Evolutionary conservation across 2,888 invertebrate genomes (phyloP).

Genomic region (Chrysolina oricalcia): DNA sequence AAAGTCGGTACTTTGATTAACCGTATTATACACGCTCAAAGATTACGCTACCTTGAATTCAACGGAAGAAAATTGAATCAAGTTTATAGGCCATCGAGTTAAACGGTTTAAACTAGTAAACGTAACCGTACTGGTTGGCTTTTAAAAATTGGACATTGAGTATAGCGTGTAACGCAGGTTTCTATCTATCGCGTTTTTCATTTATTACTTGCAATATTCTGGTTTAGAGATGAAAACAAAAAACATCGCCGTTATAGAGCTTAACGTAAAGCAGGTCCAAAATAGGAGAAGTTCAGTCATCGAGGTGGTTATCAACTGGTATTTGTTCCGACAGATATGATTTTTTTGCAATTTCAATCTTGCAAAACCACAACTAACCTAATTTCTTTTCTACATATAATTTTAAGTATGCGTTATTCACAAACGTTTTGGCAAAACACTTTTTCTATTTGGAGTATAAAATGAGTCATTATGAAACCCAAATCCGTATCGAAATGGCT

Average conservation of each 20-base stretch:
- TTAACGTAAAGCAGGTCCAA: no score
- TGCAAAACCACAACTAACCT: no score
- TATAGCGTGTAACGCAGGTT: constrained; percentile 3
- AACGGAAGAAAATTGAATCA: constrained; percentile 11
- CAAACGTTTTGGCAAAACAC: no score
- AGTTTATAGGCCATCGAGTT: constrained; percentile 19
- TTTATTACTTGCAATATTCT: neutral
- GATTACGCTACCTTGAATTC: neutral
- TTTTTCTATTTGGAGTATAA: no score
- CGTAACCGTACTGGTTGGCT: neutral
- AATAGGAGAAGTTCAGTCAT: neutral
- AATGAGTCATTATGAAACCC: no score
- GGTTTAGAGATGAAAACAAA: neutral
- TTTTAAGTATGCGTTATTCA: no score
- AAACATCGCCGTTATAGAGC: neutral
- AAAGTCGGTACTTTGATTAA: neutral
- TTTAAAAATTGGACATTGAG: constrained; percentile 2
- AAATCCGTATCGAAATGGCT: no score
- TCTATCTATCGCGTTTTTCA: neutral
- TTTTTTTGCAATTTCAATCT: no score
- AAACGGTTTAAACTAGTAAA: neutral
- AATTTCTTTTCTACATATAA: no score
- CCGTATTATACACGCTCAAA: neutral
- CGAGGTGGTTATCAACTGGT: neutral
- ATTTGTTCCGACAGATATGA: no score